Evolutionary conservation across 2,113 vertebrate species (phyloP), one percentile per base, ranked within the genome.

Genomic region (Mormoops blainvillei): DNA sequence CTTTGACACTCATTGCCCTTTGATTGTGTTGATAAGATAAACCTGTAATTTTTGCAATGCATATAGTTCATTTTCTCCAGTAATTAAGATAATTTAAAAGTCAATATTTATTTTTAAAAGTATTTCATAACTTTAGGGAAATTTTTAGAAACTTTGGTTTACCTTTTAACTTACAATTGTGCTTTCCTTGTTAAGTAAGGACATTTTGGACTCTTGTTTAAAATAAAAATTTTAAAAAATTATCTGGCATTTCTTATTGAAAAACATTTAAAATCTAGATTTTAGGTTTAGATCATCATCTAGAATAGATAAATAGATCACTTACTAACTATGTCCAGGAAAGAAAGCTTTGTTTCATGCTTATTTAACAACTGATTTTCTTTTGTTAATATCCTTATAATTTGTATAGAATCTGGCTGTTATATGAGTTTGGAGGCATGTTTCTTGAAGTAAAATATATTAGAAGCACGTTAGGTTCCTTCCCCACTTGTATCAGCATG

Each of bases 381-480:
- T 83, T 87, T 67, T 76, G 22, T 91, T 83, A 68, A 61, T 87
- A 61, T 84, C 82, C 41, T 87, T 76, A 0, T 54, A 71, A 26
- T 26, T 70, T 70, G 38, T 38, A 38, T 76, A 63, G 50, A 77
- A n/a, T 91, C n/a, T 83, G 43, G 41, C 74, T 67, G 4, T 89
- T 89, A 81, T 24, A 38, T 87, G 36, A 54, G 7, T 82, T 95
- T 89, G 36, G 7, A 54, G 36, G 14, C 41, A 67, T 86, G 15
- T 22, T 77, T 19, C 31, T 83, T 89, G n/a, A 93, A 96, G 77
- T 89, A 92, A 86, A 90, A 93, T 94, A 71, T 24, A 50, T 8
- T 11, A 50, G 67, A 86, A 82, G 20, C 26, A 18, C 58, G 36
- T 87, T 94, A 41, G 68, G 43, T 68, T 94, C 22, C 88, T 94